Evolutionary conservation across 2,888 invertebrate species (phyloP), one percentile per base, ranked within the genome.

Genomic region (Ornithoptera alexandrae): DNA sequence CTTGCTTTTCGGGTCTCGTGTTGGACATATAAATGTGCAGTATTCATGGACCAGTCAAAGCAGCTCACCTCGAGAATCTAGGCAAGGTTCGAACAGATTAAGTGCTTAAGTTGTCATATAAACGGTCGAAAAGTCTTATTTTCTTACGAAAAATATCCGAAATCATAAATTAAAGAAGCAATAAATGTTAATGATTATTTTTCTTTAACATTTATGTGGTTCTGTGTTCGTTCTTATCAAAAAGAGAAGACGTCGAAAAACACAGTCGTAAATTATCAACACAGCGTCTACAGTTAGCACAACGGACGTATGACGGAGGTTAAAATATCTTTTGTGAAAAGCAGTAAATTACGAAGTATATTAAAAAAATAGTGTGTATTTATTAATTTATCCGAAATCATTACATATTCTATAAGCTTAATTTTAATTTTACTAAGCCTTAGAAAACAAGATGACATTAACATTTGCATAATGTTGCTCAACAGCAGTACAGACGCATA

Each of bases 1-100:
- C 70, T 67, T 70, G 69, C 57, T 30, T 20, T 53, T 68, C 53
- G 39, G 53, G 50, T 60, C 24, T 69, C 20, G 46, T 69, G 36
- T 58, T 30, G 17, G 15, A 42, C 24, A 60, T 53, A 61, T 64
- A 60, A 39, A 50, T 46, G 24, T 65, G 53, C 42, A 56, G 18
- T 20, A 57, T 57, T 39, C 62, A 66, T 20, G 62, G 46, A 67
- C 60, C 36, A 66, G 39, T 60, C 42, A 50, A 58, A 65, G 62
- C 39, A 59, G 66, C 53, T 68, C 59, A 36, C 58, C 59, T 70
- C 53, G 66, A 66, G 50, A 66, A 66, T 63, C 66, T 63, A 59
- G 63, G 59, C 59, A 53, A 70, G 66, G 66, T 59, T 62, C 46
- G 53, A 17, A 17, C 2, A 46, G 36, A 62, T 46, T 30, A 30